phyloP scores from a whole-genome alignment of 2,888 invertebrate species.

The Eupeodes latifasciatus region DNA sequence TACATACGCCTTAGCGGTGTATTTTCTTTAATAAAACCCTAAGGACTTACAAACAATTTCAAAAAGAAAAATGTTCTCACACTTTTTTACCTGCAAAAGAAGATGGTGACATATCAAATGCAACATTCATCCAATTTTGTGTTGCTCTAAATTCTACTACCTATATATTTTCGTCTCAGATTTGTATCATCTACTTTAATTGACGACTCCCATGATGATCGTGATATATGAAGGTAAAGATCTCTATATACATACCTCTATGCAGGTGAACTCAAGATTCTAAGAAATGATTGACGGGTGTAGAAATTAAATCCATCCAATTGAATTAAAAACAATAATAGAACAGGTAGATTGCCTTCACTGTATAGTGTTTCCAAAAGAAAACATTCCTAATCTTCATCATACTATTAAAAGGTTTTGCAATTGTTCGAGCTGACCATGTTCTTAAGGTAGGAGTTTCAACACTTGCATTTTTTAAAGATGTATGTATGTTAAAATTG shows the following conservation, averaged over 20 bases:
- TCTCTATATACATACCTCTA: background rate
- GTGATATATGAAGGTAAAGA: slow-evolving; percentile 37
- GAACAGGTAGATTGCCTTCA: slow-evolving; percentile 35
- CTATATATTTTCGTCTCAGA: slow-evolving; percentile 33
- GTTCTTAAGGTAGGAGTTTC: background rate
- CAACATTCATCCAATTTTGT: slow-evolving; percentile 10
- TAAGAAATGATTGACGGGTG: slow-evolving; percentile 30
- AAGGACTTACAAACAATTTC: background rate
- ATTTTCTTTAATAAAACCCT: background rate
- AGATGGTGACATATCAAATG: slow-evolving; percentile 43
- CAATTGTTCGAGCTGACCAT: slow-evolving; percentile 30
- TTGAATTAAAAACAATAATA: background rate
- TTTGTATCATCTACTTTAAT: slow-evolving; percentile 40
- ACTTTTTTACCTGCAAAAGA: slow-evolving; percentile 29
- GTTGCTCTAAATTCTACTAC: slow-evolving; percentile 28
- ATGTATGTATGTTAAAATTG: no score
- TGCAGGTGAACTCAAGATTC: slow-evolving; percentile 56
- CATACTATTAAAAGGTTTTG: slow-evolving; percentile 30
- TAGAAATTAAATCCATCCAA: slow-evolving; percentile 21
- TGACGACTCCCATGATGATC: background rate
- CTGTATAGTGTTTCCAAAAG: slow-evolving; percentile 18
- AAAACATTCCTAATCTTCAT: background rate
- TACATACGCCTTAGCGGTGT: background rate
- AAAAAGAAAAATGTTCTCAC: slow-evolving; percentile 35
- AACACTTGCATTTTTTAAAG: no score